Evolutionary conservation across 2,888 invertebrate species (phyloP), one percentile per base, ranked within the genome.

Genomic region (Eupithecia dodoneata): DNA sequence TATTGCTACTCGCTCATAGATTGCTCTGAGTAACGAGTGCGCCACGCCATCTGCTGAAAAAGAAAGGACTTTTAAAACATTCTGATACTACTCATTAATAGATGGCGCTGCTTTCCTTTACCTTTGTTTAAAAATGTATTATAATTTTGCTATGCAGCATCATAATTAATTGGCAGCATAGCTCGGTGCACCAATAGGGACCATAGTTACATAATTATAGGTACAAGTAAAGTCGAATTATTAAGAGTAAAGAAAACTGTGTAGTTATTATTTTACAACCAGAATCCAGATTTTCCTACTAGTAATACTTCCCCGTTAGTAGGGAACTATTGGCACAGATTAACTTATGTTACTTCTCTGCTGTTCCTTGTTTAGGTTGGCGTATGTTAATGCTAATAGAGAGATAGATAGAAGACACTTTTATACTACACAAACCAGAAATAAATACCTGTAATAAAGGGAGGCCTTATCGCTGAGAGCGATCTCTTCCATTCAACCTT

Each of bases 1-100:
- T 66, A 15, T 15, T 42, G 15, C 73, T 73, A 76, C 73, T 76
- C 44, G n/a, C 52, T 65, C 30, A 70, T 52, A 76, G 76, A 71
- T 76, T 52, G 45, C 70, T 30, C 18, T 65, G 4, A 66, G 42
- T 55, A 30, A 73, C 67, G 55, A 67, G 42, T 5, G 44, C 69
- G 69, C 45, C 67, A n/a, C 69, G 69, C 45, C 67, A 69, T 70
- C 30, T 70, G 45, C 45, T 69, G 10, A 41, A 42, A 66, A 66
- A 4, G 2, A 4, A 10, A 5, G n/a, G 10, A 18, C 9, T 3
- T 30, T 41, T 41, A 66, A 44, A 41, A 45, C n/a, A 18, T 15
- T 12, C 15, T 66, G 15, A 42, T 42, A 12, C 70, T 49, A 49
- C 47, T 70, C 30, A 70, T 30, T 18, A 49, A 47, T 45, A 70